Conservation (phyloP, 2,888 invertebrate species). For the Noctua janthe region DNA sequence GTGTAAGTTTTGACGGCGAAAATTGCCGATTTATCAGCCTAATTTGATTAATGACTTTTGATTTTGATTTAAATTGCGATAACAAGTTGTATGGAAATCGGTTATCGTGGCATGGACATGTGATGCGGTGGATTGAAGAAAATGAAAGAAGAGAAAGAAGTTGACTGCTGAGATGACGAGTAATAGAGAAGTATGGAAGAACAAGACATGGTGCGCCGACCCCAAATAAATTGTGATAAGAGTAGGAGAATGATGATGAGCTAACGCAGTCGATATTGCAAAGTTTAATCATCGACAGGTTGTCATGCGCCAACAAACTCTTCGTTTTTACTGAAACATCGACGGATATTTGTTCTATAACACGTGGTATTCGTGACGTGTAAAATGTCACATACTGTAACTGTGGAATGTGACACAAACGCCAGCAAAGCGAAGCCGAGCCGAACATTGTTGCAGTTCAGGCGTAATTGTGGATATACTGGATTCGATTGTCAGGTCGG, state of each 20-base stretch:
- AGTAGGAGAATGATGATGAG: neutral
- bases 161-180: neutral
- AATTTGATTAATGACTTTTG: too few relatives aligned
- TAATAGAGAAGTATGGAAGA: neutral
- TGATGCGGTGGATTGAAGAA: neutral
- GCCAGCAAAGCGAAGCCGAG: neutral
- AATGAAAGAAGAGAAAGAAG: neutral
- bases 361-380: neutral
- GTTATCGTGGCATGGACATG: neutral
- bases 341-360: neutral
- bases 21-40: too few relatives aligned
- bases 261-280: neutral
- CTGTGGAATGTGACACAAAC: slow-evolving; percentile 20
- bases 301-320: neutral
- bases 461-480: neutral
- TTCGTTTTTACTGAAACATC: neutral
- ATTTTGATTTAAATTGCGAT: too few relatives aligned
- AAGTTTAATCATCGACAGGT: neutral
- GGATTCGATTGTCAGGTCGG: too few relatives aligned
- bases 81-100: neutral
- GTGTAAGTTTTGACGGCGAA: too few relatives aligned
- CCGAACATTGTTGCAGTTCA: neutral
- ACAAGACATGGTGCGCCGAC: neutral
- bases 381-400: slow-evolving; percentile 2
- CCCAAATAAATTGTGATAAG: neutral